These are phyloP conservation scores for Epinephelus coioides DNA, from an alignment of 2,797 vertebrate species.

Conservation along the genomic window DNA sequence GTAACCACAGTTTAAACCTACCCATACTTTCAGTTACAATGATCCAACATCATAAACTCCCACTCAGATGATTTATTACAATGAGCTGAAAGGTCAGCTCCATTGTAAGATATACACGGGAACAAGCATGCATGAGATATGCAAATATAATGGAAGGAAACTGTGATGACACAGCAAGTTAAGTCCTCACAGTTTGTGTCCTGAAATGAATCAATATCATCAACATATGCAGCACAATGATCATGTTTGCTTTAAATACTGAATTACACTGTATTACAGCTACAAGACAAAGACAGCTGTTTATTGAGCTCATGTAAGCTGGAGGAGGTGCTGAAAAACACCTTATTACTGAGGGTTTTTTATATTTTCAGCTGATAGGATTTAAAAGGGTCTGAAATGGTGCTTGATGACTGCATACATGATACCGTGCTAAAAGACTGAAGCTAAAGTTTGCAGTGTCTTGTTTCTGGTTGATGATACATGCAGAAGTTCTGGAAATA, in stretches of 20 bases:
- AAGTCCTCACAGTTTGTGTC: not conserved
- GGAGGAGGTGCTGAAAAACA: no score
- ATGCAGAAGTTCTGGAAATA: no score
- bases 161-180: not conserved
- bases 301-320: no score
- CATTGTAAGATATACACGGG: not conserved
- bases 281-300: no score
- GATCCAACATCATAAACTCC: conserved; percentile 10
- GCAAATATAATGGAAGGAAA: not conserved
- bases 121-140: not conserved
- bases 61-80: not conserved
- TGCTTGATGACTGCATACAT: no score
- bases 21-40: not conserved
- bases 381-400: no score
- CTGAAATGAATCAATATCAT: not conserved
- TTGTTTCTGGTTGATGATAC: no score
- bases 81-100: conserved; percentile 10
- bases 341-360: no score
- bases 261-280: not conserved
- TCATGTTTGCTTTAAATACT: not conserved
- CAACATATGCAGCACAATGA: not conserved
- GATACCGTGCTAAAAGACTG: no score
- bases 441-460: no score
- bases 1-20: not conserved
- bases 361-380: no score